Percentiles rank a stretch among this genome's conserved stretches.
phyloP scores from a whole-genome alignment of 1,140 invertebrate genomes.

The Drosophila rhopaloa region DNA sequence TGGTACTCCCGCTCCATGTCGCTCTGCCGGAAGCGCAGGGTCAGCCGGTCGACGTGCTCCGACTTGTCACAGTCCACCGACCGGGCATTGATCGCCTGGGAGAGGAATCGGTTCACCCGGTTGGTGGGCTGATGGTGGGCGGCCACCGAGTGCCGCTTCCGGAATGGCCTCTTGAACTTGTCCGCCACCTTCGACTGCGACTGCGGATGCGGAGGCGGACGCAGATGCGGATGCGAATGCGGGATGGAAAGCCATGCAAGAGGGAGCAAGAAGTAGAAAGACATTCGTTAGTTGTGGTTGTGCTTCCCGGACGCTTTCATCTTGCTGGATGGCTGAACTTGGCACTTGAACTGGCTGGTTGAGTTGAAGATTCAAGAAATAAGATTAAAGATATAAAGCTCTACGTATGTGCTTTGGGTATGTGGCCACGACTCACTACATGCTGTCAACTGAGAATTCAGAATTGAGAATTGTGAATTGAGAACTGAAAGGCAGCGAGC shows the following conservation, averaged over 20 bases:
- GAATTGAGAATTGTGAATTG: background rate
- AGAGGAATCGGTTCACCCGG: conserved; percentile 95
- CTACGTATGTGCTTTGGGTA: conserved; percentile 14
- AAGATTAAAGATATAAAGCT: conserved; percentile 2
- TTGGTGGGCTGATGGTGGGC: conserved; percentile 94
- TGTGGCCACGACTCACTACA: conserved; percentile 13
- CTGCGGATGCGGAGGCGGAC: conserved; percentile 26
- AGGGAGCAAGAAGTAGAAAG: conserved; percentile 27
- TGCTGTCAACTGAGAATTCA: conserved; percentile 4
- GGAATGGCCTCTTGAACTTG: conserved; percentile 94
- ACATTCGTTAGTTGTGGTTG: conserved; percentile 23
- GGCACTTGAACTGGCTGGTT: conserved; percentile 29
- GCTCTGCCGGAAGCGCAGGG: conserved; percentile 93
- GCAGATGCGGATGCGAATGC: conserved; percentile 1
- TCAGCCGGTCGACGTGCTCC: conserved; percentile 93
- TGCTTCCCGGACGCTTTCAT: conserved; percentile 1
- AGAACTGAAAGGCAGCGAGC: conserved; percentile 17
- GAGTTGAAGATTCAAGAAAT: conserved; percentile 34
- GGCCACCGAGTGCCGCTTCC: conserved; percentile 92
- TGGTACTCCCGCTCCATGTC: conserved; percentile 90
- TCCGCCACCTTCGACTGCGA: conserved; percentile 92
- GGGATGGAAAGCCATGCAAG: conserved; percentile 32
- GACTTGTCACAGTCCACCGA: conserved; percentile 95
- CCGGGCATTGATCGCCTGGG: conserved; percentile 95
- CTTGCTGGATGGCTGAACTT: conserved; percentile 17